Conservation (phyloP, 2,113 vertebrate species). For the Synchiropus splendidus region DNA sequence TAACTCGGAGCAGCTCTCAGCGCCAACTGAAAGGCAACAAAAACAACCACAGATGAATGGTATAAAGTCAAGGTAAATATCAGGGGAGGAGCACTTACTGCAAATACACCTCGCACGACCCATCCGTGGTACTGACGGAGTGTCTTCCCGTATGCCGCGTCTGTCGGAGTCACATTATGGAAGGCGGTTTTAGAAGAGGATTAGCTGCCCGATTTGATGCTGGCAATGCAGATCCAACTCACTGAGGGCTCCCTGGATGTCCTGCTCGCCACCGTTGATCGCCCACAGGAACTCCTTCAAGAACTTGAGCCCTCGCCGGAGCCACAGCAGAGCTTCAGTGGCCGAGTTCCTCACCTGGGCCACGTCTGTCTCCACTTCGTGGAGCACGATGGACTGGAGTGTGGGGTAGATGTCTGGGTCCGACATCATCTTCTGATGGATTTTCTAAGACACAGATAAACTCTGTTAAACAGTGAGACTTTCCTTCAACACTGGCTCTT, state of each 20-base stretch:
- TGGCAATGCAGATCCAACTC: slow-evolving; percentile 49
- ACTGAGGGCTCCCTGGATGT: slow-evolving; percentile 93
- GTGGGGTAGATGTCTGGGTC: slow-evolving; percentile 79
- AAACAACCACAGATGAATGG: not conserved
- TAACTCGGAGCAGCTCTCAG: slow-evolving; percentile 89
- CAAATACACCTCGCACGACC: slow-evolving; percentile 95
- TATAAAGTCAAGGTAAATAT: not conserved
- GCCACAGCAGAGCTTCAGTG: slow-evolving; percentile 92
- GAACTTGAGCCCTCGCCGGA: slow-evolving; percentile 91
- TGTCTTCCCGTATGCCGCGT: slow-evolving; percentile 88
- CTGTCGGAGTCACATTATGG: slow-evolving; percentile 46
- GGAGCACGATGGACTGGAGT: slow-evolving; percentile 89
- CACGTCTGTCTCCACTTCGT: slow-evolving; percentile 75
- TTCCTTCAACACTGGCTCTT: too few species aligned
- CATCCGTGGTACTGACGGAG: slow-evolving; percentile 91
- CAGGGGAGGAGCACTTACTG: slow-evolving; percentile 66
- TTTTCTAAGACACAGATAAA: slow-evolving; percentile 65
- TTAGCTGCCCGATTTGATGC: not conserved
- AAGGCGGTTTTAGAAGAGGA: not conserved
- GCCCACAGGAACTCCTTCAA: slow-evolving; percentile 89
- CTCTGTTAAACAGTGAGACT: too few species aligned
- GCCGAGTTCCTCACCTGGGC: slow-evolving; percentile 88
- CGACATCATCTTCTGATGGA: slow-evolving; percentile 91
- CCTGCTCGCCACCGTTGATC: slow-evolving; percentile 78
- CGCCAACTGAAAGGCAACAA: slow-evolving; percentile 72